Percentiles rank a stretch among this genome's conserved stretches.
Evolutionary conservation across 2,797 vertebrate species (phyloP).

Genomic region (Adelosebastes latens): DNA sequence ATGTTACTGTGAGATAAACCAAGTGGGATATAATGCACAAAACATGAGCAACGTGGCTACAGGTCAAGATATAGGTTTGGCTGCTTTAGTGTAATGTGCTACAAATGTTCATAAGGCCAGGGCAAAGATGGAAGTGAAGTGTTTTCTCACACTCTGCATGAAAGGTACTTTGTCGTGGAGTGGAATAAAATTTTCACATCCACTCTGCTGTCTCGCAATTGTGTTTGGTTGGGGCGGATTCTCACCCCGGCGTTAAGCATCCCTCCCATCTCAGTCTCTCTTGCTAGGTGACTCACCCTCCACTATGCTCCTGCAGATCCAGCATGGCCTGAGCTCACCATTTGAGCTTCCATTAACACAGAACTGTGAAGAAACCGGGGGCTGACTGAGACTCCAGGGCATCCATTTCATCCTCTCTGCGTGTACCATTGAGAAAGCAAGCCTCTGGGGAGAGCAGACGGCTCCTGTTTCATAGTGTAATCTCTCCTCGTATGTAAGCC

Average conservation of each 20-base stretch:
- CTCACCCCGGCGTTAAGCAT: slow-evolving; percentile 13
- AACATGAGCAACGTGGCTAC: neutral
- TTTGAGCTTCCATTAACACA: slow-evolving; percentile 64
- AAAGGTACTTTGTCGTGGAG: slow-evolving; percentile 13
- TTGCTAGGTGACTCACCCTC: slow-evolving; percentile 45
- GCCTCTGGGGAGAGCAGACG: slow-evolving; percentile 59
- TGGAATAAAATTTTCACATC: slow-evolving; percentile 16
- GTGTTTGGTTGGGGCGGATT: slow-evolving; percentile 25
- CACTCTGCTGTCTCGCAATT: slow-evolving; percentile 8
- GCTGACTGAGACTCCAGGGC: slow-evolving; percentile 45
- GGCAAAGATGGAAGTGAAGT: neutral
- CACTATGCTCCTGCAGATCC: slow-evolving; percentile 34
- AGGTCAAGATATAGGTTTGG: neutral
- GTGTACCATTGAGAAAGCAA: slow-evolving; percentile 48
- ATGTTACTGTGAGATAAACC: neutral
- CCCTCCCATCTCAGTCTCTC: slow-evolving; percentile 20
- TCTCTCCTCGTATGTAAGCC: slow-evolving; percentile 60
- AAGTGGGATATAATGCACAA: neutral
- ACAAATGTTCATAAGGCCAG: neutral
- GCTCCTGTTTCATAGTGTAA: slow-evolving; percentile 63
- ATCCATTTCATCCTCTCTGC: slow-evolving; percentile 66
- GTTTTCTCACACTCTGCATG: slow-evolving; percentile 20
- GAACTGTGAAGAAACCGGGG: slow-evolving; percentile 46
- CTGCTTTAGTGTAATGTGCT: neutral
- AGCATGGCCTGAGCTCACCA: slow-evolving; percentile 45